Percentiles rank a stretch among this genome's conserved stretches.
Evolutionary conservation across 2,113 vertebrate species (phyloP).

Genomic region (Hippocampus comes): DNA sequence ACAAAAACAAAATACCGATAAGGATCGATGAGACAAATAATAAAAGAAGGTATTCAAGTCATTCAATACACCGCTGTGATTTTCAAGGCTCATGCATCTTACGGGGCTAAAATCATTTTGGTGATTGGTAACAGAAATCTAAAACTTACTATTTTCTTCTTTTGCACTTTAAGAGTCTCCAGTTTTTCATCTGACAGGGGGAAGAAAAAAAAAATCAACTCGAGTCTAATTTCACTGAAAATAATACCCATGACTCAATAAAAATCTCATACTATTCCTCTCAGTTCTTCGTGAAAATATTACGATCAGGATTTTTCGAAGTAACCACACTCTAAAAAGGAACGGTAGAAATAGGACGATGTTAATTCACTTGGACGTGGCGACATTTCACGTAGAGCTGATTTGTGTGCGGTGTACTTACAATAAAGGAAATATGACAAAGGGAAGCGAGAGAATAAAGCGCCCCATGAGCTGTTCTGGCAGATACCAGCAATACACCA

Average conservation of each 20-base stretch:
- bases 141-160: constrained; percentile 93
- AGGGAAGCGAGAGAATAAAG: constrained; percentile 82
- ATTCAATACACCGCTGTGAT: background rate
- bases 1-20: constrained; percentile 80
- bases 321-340: constrained; percentile 82
- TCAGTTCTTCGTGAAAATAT: constrained; percentile 89
- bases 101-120: background rate
- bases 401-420: constrained; percentile 75
- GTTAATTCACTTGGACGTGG: background rate
- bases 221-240: background rate
- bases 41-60: constrained; percentile 37
- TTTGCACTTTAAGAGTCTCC: constrained; percentile 88
- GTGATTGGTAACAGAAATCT: background rate
- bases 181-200: constrained; percentile 85
- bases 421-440: constrained; percentile 89
- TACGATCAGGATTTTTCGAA: constrained; percentile 87
- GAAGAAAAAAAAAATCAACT: constrained; percentile 17
- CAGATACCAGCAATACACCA: constrained; percentile 93
- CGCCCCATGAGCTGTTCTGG: constrained; percentile 86
- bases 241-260: background rate
- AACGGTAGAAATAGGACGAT: background rate
- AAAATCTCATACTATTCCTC: constrained; percentile 84
- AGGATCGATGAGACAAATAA: constrained; percentile 73
- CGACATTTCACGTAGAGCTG: background rate
- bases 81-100: constrained; percentile 14